Evolutionary conservation across 2,888 invertebrate species (phyloP).

Genomic region (Chloroclystis v-ata): DNA sequence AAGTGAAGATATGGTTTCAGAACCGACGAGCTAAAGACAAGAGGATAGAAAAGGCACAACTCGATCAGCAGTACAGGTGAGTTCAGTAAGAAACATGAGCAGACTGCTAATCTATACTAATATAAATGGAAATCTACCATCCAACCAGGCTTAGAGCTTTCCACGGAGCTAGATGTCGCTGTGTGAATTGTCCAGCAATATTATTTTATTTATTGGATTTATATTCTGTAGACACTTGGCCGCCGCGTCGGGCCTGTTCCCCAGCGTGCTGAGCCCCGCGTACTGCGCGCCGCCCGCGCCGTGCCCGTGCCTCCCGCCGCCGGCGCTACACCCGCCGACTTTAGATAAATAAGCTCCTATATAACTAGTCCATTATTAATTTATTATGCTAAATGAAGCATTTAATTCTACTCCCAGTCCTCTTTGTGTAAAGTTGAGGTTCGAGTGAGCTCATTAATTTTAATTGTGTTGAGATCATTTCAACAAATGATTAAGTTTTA

Average conservation of each 20-base stretch:
- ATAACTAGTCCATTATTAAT: conserved; percentile 2
- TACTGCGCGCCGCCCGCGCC: conserved; percentile 58
- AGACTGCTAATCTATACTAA: too few relatives aligned
- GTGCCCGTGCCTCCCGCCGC: conserved; percentile 62
- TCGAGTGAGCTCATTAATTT: too few relatives aligned
- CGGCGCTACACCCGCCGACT: conserved; percentile 45
- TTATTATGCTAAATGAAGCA: too few relatives aligned
- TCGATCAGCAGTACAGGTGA: conserved; percentile 96
- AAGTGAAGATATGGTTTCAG: conserved; percentile 98
- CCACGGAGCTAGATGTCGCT: too few relatives aligned
- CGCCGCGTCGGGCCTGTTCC: conserved; percentile 79
- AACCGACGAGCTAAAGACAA: conserved; percentile 97
- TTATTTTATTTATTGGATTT: too few relatives aligned
- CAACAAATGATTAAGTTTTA: too few relatives aligned
- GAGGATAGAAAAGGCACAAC: conserved; percentile 95
- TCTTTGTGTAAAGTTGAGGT: too few relatives aligned
- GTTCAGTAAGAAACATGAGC: not conserved
- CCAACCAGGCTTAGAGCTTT: too few relatives aligned
- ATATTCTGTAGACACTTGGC: conserved; percentile 61
- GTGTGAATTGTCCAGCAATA: too few relatives aligned
- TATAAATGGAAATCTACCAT: too few relatives aligned
- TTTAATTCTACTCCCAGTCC: too few relatives aligned
- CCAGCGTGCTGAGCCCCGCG: conserved; percentile 49
- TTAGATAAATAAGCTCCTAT: conserved; percentile 41
- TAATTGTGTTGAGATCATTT: too few relatives aligned